Percentiles rank a stretch among this genome's conserved stretches.
phyloP scores from a whole-genome alignment of 2,113 vertebrate species.

The Fregetta grallaria region DNA sequence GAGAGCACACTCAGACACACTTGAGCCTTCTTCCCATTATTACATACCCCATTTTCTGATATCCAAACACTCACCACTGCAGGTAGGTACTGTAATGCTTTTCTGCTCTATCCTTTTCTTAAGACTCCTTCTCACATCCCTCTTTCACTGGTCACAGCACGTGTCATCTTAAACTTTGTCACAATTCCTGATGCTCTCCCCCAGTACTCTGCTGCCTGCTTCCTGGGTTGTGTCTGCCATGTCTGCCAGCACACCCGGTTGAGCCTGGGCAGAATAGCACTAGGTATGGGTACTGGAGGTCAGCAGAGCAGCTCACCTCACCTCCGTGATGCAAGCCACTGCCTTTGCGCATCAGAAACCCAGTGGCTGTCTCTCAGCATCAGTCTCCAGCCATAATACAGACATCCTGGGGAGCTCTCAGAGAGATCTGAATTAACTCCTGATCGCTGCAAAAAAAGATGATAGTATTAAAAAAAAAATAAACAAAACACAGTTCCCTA shows the following conservation, averaged over 20 bases:
- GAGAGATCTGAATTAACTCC: not conserved
- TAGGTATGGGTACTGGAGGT: not conserved
- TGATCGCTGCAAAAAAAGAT: not conserved
- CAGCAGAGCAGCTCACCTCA: not conserved
- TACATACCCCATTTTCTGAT: not conserved
- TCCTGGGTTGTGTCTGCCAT: not conserved
- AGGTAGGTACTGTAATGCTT: not conserved
- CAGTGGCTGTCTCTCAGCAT: not conserved
- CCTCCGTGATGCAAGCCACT: fast-evolving
- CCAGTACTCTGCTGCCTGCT: not conserved
- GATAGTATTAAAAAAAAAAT: not conserved
- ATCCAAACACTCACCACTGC: not conserved
- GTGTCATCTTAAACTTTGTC: not conserved
- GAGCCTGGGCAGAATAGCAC: not conserved
- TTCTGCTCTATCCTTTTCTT: not conserved
- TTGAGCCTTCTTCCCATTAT: not conserved
- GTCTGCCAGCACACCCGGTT: fast-evolving
- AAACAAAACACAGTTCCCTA: not conserved
- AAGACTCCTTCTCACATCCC: not conserved
- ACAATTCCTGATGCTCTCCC: not conserved
- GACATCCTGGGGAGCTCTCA: not conserved
- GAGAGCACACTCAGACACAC: not conserved
- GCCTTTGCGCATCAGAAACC: not conserved
- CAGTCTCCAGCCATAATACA: not conserved
- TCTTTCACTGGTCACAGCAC: not conserved